A percentile compares a stretch with the other conserved stretches of the same genome.
Evolutionary conservation across 2,888 invertebrate species (phyloP).

Genomic region (Blastobasis lacticolella): DNA sequence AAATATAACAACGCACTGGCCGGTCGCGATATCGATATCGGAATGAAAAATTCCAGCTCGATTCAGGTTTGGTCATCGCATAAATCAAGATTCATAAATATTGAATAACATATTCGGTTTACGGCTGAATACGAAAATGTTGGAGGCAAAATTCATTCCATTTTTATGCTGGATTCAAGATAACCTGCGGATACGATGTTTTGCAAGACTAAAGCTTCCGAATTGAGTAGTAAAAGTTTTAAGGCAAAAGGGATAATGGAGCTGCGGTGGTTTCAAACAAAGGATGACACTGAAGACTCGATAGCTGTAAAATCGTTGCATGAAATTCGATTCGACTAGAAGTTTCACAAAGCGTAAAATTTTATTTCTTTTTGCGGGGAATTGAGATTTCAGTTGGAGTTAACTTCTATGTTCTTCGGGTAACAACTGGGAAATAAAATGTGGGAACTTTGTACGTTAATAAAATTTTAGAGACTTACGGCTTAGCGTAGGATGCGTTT

Average conservation of each 20-base stretch:
- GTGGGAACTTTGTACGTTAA: constrained; percentile 3
- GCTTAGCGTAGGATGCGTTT: too few species aligned
- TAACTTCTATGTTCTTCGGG: constrained; percentile 4
- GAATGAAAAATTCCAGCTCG: neutral
- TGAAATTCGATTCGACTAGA: constrained; percentile 28
- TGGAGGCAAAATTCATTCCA: neutral
- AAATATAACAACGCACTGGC: neutral
- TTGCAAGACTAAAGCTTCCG: too few species aligned
- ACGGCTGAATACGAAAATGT: neutral
- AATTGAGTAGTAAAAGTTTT: too few species aligned
- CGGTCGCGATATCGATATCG: neutral
- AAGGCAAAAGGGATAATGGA: too few species aligned
- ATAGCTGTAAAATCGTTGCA: constrained; percentile 25
- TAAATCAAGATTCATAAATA: neutral
- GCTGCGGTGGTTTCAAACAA: too few species aligned
- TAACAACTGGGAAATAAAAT: constrained; percentile 22
- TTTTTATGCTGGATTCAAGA: too few species aligned
- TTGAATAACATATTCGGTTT: neutral
- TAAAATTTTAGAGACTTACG: too few species aligned
- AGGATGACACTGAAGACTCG: constrained; percentile 7
- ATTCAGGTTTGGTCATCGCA: neutral
- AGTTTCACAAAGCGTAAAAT: constrained; percentile 21
- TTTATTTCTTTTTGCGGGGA: constrained; percentile 23
- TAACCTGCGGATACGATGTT: too few species aligned
- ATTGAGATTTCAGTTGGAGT: constrained; percentile 16